Percentiles rank a stretch among this genome's conserved stretches.
Conservation (phyloP, 1,140 invertebrate genomes). For the Anastatus disparis region DNA sequence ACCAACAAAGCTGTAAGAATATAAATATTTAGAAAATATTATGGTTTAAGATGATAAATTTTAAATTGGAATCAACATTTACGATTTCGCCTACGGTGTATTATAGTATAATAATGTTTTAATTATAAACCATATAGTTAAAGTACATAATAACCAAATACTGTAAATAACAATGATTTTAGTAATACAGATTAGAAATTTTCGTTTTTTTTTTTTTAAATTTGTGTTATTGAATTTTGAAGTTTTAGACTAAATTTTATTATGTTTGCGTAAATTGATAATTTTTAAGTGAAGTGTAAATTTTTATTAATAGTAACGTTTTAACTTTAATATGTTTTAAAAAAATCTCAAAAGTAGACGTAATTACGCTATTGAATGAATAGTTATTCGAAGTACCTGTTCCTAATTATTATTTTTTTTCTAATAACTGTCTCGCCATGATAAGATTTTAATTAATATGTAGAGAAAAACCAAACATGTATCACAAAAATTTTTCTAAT, state of each 20-base stretch:
- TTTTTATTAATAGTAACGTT: slow-evolving; percentile 3
- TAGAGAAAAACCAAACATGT: no score
- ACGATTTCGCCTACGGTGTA: slow-evolving; percentile 23
- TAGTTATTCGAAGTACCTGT: slow-evolving; percentile 5
- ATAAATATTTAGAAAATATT: slow-evolving; percentile 32
- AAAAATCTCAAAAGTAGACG: no score
- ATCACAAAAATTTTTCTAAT: no score
- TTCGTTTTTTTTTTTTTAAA: neutral
- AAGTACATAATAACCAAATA: neutral
- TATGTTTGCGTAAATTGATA: neutral
- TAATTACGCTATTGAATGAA: no score
- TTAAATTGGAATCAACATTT: slow-evolving; percentile 11
- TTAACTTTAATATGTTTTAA: slow-evolving; percentile 4
- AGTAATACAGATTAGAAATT: neutral
- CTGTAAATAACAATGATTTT: slow-evolving; percentile 31
- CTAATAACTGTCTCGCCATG: neutral
- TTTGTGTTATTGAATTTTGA: no score
- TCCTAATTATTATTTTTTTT: neutral
- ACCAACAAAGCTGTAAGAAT: slow-evolving; percentile 14
- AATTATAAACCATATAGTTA: slow-evolving; percentile 5
- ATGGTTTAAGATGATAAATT: slow-evolving; percentile 4
- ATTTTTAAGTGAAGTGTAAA: neutral
- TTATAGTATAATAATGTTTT: slow-evolving; percentile 21
- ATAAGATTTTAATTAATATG: neutral
- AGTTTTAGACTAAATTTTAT: neutral